A percentile compares a stretch with the other conserved stretches of the same genome.
phyloP scores from a whole-genome alignment of 2,888 invertebrate genomes.

The Clivina fossor region DNA sequence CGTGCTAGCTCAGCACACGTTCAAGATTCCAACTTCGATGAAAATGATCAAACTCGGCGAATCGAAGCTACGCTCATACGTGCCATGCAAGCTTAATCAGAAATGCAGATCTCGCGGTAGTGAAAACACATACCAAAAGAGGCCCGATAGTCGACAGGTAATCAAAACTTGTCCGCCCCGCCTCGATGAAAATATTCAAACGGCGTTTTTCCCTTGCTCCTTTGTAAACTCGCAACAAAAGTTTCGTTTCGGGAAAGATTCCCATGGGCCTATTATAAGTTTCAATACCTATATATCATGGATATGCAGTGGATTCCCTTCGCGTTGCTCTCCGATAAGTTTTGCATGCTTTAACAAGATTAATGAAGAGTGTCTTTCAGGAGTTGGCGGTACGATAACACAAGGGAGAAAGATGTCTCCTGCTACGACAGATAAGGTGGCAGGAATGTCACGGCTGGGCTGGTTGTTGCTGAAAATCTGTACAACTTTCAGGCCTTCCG shows the following conservation, averaged over 20 bases:
- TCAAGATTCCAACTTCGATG: no score
- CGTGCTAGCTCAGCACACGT: no score
- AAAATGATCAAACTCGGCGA: no score
- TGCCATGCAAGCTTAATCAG: no score
- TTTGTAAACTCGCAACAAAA: slow-evolving; percentile 49
- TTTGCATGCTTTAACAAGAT: slow-evolving; percentile 55
- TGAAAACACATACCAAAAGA: no score
- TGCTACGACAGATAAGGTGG: slow-evolving; percentile 3
- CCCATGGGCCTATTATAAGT: slow-evolving; percentile 52
- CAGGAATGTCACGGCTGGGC: slow-evolving; percentile 21
- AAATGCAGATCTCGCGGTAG: no score
- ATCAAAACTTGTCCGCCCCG: slow-evolving; percentile 47
- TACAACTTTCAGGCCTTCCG: slow-evolving; percentile 30
- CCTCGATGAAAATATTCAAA: slow-evolving; percentile 47
- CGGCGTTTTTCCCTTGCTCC: slow-evolving; percentile 44
- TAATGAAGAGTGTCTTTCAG: slow-evolving; percentile 53
- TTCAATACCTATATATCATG: slow-evolving; percentile 54
- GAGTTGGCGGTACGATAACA: slow-evolving; percentile 42
- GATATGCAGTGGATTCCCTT: slow-evolving; percentile 47
- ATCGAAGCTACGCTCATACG: no score
- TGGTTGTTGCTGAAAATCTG: slow-evolving; percentile 15
- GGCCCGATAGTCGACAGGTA: slow-evolving; percentile 44
- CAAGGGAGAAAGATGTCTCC: slow-evolving; percentile 44
- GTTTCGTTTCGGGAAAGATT: slow-evolving; percentile 45
- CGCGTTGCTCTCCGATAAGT: slow-evolving; percentile 47